A percentile compares a stretch with the other conserved stretches of the same genome.
Conservation (phyloP, 2,888 invertebrate genomes). For the Tortricodes alternella region DNA sequence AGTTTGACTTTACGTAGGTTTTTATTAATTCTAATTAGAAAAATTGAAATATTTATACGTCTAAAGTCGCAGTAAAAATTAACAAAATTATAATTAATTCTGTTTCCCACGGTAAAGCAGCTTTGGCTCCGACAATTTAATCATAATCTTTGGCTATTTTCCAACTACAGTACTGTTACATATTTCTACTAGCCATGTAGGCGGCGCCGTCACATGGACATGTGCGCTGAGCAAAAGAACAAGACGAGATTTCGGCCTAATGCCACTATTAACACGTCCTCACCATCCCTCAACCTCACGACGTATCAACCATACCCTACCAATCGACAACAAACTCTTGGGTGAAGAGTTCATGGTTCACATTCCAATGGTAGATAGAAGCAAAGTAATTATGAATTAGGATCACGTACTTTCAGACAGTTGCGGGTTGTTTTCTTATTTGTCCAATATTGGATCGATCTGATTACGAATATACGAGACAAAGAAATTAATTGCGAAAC, state of each 20-base stretch:
- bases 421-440: constrained; percentile 24
- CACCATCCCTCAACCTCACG: constrained; percentile 13
- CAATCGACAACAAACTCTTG: background rate
- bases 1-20: too few relatives aligned
- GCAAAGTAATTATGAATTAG: constrained; percentile 16
- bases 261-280: constrained; percentile 28
- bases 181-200: background rate
- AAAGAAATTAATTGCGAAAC: constrained; percentile 6
- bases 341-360: background rate
- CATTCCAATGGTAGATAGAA: background rate
- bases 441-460: constrained; percentile 20
- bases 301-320: background rate
- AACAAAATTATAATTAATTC: background rate
- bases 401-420: constrained; percentile 17
- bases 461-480: constrained; percentile 5
- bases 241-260: constrained; percentile 29
- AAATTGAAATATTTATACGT: too few relatives aligned
- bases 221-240: constrained; percentile 22
- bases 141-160: background rate
- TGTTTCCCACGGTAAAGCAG: background rate
- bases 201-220: constrained; percentile 7
- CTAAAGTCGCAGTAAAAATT: too few relatives aligned
- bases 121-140: background rate
- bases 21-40: too few relatives aligned
- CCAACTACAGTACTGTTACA: background rate